These are phyloP conservation scores for Nymphalis urticae DNA, from an alignment of 2,888 invertebrate genomes.

Conservation along the genomic window DNA sequence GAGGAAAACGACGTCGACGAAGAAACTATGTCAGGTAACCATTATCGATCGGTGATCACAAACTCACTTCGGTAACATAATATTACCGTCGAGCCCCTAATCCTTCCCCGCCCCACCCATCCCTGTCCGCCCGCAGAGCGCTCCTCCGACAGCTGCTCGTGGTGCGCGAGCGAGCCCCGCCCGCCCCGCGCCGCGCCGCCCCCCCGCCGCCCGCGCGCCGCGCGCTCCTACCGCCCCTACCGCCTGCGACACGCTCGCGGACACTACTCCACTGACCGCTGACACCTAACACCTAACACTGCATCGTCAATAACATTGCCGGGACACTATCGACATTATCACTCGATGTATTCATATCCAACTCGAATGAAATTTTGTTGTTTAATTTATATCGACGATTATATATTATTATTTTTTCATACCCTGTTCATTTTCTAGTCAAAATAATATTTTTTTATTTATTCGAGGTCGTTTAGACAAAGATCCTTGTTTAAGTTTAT, in stretches of 20 bases:
- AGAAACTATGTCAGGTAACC: conserved; percentile 90
- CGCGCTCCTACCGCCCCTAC: conserved; percentile 38
- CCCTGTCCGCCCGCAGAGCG: conserved; percentile 55
- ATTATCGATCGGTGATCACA: neutral
- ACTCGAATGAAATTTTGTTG: no score
- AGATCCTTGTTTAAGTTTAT: no score
- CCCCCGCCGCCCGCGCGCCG: conserved; percentile 41
- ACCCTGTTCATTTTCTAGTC: no score
- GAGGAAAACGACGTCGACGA: conserved; percentile 94
- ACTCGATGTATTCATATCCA: no score
- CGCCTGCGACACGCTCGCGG: conserved; percentile 32
- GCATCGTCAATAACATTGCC: neutral
- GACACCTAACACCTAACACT: neutral
- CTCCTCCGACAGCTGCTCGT: conserved; percentile 63
- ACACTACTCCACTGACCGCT: neutral
- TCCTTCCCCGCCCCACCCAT: conserved; percentile 36
- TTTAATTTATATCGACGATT: no score
- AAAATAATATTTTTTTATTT: no score
- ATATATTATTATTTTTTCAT: no score
- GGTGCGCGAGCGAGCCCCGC: conserved; percentile 55
- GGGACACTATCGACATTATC: neutral
- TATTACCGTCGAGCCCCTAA: conserved; percentile 2
- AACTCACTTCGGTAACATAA: neutral
- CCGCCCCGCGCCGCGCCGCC: conserved; percentile 35
- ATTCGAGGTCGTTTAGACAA: no score